These are phyloP conservation scores for Amaurobius ferox DNA, from an alignment of 2,888 invertebrate species.

Conservation along the genomic window DNA sequence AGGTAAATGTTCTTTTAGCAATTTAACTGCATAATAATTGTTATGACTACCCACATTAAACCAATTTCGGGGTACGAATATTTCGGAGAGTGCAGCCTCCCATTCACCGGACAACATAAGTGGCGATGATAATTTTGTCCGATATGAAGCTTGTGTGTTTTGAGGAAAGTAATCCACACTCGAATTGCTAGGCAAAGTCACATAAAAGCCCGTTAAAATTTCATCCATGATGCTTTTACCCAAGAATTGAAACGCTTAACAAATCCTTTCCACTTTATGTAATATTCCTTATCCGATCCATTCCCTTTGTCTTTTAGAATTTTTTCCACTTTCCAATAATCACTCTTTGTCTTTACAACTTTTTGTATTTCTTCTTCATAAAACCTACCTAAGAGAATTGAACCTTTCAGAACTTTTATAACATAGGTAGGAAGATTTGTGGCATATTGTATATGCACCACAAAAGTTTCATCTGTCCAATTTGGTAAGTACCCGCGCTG, in stretches of 20 bases:
- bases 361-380: conserved; percentile 45
- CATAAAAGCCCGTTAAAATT: conserved; percentile 48
- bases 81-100: conserved; percentile 74
- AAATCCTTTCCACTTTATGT: conserved; percentile 53
- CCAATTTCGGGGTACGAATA: conserved; percentile 71
- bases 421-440: conserved; percentile 21
- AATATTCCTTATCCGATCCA: conserved; percentile 25
- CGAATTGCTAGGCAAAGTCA: conserved; percentile 74
- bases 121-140: conserved; percentile 74
- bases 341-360: conserved; percentile 5
- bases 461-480: conserved; percentile 41
- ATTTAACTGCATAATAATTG: conserved; percentile 23
- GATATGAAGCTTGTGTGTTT: conserved; percentile 75
- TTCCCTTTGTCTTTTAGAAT: conserved; percentile 18
- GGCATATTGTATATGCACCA: background rate
- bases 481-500: conserved; percentile 48
- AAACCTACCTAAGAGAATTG: conserved; percentile 17
- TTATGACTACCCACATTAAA: conserved; percentile 31
- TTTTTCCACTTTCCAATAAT: conserved; percentile 36
- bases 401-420: conserved; percentile 18
- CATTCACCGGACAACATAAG: conserved; percentile 74
- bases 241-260: conserved; percentile 26
- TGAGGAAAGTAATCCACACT: conserved; percentile 74
- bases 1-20: too few relatives aligned
- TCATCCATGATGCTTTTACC: conserved; percentile 36